Evolutionary conservation across 35 echinoderm and acorn worm species (phyloP), one percentile per base, ranked within the genome.

Genomic region (Acanthaster planci): DNA sequence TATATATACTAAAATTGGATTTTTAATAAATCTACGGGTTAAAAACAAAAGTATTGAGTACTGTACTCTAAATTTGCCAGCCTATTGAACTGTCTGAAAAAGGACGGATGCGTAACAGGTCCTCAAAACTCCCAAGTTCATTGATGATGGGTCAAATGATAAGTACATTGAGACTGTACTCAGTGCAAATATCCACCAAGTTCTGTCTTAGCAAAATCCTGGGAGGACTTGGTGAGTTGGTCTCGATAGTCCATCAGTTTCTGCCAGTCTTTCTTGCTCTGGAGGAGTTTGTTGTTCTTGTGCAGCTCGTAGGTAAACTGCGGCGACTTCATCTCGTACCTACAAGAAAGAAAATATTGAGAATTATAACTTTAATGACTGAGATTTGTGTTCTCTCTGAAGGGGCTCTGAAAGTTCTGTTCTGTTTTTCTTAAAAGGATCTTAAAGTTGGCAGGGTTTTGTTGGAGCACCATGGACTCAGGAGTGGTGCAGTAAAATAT

Each of bases 291-390:
- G 84, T 94, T 99, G 88, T 99, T 94, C 55, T 99, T 99, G 76
- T 76, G 40, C 32, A 87, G 88, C 56, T 94, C 92, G 22, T 99
- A 99, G 15, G 89, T 88, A 50, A 99, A 99, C 40, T 99, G 84
- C 10, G 96, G 92, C 1, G 88, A 90, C 58, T 93, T 99, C 60
- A 99, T 23, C 58, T 99, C 96, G 82, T 99, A 99, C 96, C 96
- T 99, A 76, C 51, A 54, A 51, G 21, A 77, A 55, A 76, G 36
- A 57, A 77, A 75, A 90, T 44, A n/a, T 18, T 12, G 17, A 51
- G 17, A 16, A 56, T 0, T 17, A 64, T 16, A 77, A 31, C 12
- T 5, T 30, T 5, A 37, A 1, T 77, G 8, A 17, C 5, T 68
- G 8, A 68, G 18, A 68, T 18, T 35, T 27, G 32, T 3, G 60